phyloP scores from a whole-genome alignment of 2,888 invertebrate species.

The Chalcosyrphus nemorum region DNA sequence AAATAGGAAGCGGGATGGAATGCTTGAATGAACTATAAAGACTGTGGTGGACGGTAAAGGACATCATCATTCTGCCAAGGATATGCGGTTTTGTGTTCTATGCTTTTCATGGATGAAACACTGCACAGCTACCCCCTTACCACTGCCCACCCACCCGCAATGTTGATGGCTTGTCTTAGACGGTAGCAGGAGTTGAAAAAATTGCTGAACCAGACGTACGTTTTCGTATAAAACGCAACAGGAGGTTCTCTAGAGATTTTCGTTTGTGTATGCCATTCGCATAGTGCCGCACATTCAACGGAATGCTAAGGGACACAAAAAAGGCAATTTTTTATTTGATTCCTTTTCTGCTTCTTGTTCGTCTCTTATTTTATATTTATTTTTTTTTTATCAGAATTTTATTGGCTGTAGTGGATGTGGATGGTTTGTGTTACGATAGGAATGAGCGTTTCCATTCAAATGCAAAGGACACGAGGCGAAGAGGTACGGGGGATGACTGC shows the following conservation, averaged over 20 bases:
- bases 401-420: conserved; percentile 56
- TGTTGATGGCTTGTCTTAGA: conserved; percentile 11
- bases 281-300: conserved; percentile 51
- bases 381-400: conserved; percentile 55
- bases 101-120: not conserved
- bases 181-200: conserved; percentile 19
- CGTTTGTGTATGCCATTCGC: conserved; percentile 50
- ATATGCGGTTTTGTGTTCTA: conserved; percentile 47
- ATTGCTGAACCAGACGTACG: conserved; percentile 45
- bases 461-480: not conserved
- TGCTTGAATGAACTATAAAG: conserved; percentile 32
- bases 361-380: conserved; percentile 31
- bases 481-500: not conserved
- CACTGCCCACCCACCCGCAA: not conserved
- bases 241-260: conserved; percentile 68
- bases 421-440: conserved; percentile 41
- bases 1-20: conserved; percentile 10
- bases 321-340: conserved; percentile 22
- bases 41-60: conserved; percentile 50
- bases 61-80: conserved; percentile 41
- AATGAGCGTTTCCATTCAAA: conserved; percentile 12
- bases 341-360: conserved; percentile 41
- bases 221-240: conserved; percentile 69
- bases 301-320: conserved; percentile 21
- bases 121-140: not conserved